Evolutionary conservation across 2,888 invertebrate species (phyloP).

Genomic region (Tuta absoluta): DNA sequence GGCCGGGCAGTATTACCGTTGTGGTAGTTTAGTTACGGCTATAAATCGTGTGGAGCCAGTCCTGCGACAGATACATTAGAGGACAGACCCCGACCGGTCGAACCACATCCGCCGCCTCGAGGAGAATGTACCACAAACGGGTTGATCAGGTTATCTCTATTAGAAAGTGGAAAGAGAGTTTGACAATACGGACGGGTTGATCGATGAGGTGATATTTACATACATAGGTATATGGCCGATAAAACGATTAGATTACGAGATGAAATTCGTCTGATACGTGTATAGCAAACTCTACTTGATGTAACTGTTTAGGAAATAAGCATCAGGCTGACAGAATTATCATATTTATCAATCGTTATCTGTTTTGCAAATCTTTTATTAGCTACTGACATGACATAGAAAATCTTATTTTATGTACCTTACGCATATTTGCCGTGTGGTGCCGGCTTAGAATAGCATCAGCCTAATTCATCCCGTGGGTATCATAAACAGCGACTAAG

Average conservation of each 20-base stretch:
- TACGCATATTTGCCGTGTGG: too few species aligned
- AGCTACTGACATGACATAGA: neutral
- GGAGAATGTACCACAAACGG: conserved; percentile 41
- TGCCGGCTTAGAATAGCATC: too few species aligned
- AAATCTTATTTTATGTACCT: neutral
- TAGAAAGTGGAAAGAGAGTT: conserved; percentile 60
- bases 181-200: conserved; percentile 55
- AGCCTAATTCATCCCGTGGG: too few species aligned
- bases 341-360: neutral
- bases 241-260: conserved; percentile 3
- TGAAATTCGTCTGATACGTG: too few species aligned
- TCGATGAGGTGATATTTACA: conserved; percentile 41
- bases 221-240: neutral
- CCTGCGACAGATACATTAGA: conserved; percentile 36
- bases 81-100: conserved; percentile 38
- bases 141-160: conserved; percentile 55
- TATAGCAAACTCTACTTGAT: neutral
- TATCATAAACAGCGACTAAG: too few species aligned
- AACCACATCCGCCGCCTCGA: conserved; percentile 51
- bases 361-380: neutral
- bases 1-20: conserved; percentile 11
- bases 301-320: neutral
- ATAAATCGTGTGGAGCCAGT: conserved; percentile 49
- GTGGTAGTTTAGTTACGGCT: conserved; percentile 42
- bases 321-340: neutral